Evolutionary conservation across 2,113 vertebrate genomes (phyloP).

Genomic region (Dermatemys mawii): DNA sequence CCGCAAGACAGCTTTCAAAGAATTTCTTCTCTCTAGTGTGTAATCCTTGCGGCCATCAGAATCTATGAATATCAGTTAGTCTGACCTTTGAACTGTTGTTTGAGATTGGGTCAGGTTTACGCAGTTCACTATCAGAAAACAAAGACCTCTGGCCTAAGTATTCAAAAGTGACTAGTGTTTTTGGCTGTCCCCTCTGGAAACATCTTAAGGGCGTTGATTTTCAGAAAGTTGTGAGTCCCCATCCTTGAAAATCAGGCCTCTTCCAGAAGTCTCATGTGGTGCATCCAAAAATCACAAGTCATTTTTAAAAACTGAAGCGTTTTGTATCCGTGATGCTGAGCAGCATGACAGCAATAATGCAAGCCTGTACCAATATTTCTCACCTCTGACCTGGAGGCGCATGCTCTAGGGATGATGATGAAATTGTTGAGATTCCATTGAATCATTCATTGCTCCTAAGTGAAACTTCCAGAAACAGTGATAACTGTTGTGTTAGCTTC

Average conservation of each 20-base stretch:
- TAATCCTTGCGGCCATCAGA: constrained; percentile 3
- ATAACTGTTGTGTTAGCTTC: neutral
- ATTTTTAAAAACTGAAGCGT: neutral
- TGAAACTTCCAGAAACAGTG: neutral
- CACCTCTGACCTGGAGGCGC: fast-evolving
- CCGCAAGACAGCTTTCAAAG: constrained; percentile 31
- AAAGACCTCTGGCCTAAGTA: neutral
- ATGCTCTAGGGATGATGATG: neutral
- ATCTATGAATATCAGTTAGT: neutral
- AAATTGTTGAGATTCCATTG: neutral
- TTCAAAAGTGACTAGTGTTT: neutral
- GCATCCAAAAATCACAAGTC: neutral
- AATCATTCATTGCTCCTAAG: neutral
- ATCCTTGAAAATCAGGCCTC: neutral
- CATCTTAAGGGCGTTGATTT: neutral
- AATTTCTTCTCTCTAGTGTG: neutral
- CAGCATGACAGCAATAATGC: neutral
- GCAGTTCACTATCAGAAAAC: neutral
- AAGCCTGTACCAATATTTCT: neutral
- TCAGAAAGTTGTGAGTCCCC: neutral
- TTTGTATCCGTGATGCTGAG: neutral
- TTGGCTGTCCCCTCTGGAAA: neutral
- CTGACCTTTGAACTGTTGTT: neutral
- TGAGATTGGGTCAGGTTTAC: neutral
- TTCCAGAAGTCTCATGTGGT: neutral